Evolutionary conservation across 2,888 invertebrate species (phyloP).

Genomic region (Syrphus vitripennis): DNA sequence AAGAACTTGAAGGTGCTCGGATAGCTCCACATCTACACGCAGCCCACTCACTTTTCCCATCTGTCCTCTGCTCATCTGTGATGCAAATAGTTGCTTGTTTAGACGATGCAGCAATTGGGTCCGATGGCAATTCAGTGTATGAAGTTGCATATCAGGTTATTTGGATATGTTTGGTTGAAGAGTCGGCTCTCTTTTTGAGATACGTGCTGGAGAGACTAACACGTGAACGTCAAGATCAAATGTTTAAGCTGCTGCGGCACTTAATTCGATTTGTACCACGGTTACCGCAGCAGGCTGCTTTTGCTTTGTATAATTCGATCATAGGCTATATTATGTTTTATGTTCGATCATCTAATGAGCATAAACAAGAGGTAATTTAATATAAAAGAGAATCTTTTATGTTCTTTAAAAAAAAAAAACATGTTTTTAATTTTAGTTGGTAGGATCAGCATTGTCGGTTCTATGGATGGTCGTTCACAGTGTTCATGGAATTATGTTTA

Average conservation of each 20-base stretch:
- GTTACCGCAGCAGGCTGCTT: slow-evolving; percentile 98
- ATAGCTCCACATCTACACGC: slow-evolving; percentile 93
- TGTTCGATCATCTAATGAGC: slow-evolving; percentile 97
- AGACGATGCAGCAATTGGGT: slow-evolving; percentile 97
- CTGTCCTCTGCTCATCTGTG: slow-evolving; percentile 96
- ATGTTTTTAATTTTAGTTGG: slow-evolving; percentile 82
- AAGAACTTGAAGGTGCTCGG: slow-evolving; percentile 87
- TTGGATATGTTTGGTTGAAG: slow-evolving; percentile 99
- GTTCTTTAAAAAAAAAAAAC: background rate
- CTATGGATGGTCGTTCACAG: slow-evolving; percentile 99
- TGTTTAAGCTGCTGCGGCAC: slow-evolving; percentile 95
- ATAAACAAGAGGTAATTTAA: slow-evolving; percentile 88
- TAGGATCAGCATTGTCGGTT: slow-evolving; percentile 96
- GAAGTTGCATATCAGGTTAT: slow-evolving; percentile 98
- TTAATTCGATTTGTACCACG: slow-evolving; percentile 96
- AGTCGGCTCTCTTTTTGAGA: slow-evolving; percentile 96
- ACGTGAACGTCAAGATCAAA: slow-evolving; percentile 94
- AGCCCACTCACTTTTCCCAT: slow-evolving; percentile 97
- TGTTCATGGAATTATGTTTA: slow-evolving; percentile 99
- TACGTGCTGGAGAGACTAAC: slow-evolving; percentile 98
- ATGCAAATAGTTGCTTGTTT: slow-evolving; percentile 96
- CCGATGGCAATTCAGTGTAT: slow-evolving; percentile 97
- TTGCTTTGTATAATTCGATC: slow-evolving; percentile 98
- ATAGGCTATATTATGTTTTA: slow-evolving; percentile 99
- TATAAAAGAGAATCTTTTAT: background rate